These are phyloP conservation scores for Drosophila lacicola DNA, from an alignment of 2,888 invertebrate genomes.

Conservation along the genomic window DNA sequence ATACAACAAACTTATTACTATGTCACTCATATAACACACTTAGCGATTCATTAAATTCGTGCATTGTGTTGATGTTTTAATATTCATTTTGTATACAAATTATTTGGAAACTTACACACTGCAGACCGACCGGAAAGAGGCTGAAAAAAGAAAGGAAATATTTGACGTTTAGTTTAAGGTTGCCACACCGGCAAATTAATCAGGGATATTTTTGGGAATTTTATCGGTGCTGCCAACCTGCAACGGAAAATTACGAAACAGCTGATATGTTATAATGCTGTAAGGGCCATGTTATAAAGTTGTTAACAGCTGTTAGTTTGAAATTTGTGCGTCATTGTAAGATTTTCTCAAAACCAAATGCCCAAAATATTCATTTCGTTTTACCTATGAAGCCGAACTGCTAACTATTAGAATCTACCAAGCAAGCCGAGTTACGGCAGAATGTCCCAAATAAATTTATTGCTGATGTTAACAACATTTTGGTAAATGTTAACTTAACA, in stretches of 20 bases:
- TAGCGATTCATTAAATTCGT: constrained; percentile 20
- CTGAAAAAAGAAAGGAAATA: constrained; percentile 78
- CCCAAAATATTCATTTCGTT: too few species aligned
- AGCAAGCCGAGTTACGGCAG: not conserved
- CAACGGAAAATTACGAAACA: not conserved
- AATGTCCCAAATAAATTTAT: not conserved
- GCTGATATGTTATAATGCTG: not conserved
- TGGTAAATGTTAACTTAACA: constrained; percentile 18
- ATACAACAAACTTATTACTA: not conserved
- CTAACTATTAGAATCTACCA: too few species aligned
- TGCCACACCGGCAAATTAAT: constrained; percentile 49
- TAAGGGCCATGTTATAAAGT: not conserved
- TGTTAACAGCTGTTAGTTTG: not conserved
- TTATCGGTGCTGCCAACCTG: constrained; percentile 25
- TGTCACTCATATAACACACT: constrained; percentile 22
- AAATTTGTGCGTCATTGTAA: not conserved
- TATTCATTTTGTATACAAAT: constrained; percentile 66
- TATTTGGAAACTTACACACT: constrained; percentile 82
- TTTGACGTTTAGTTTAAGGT: constrained; percentile 72
- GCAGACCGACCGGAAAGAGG: constrained; percentile 85
- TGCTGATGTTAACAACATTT: constrained; percentile 27
- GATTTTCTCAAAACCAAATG: not conserved
- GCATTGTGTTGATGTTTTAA: constrained; percentile 75
- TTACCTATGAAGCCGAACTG: too few species aligned
- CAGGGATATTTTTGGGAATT: constrained; percentile 6